Percentiles rank a stretch among this genome's conserved stretches.
Conservation (phyloP, 2,797 vertebrate species). For the Sciurus carolinensis region DNA sequence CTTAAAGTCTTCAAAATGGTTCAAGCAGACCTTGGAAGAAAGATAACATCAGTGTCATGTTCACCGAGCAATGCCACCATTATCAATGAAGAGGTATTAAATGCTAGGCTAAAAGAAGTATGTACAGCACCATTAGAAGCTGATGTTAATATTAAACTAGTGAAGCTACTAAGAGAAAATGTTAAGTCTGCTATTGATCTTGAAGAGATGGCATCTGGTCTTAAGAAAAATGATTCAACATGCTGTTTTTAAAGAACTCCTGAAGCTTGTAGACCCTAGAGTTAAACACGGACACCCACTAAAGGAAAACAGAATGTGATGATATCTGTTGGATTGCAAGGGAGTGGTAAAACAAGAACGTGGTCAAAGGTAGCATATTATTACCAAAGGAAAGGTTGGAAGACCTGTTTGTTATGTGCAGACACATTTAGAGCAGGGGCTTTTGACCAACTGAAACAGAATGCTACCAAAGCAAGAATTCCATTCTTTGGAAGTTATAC, state of each 20-base stretch:
- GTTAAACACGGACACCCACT: slow-evolving; percentile 99
- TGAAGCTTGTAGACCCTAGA: slow-evolving; percentile 99
- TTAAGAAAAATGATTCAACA: slow-evolving; percentile 99
- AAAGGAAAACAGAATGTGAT: slow-evolving; percentile 99
- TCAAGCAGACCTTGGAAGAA: slow-evolving; percentile 97
- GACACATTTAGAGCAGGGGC: slow-evolving; percentile 99
- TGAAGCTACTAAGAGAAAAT: slow-evolving; percentile 98
- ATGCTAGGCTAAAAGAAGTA: slow-evolving; percentile 99
- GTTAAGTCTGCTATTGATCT: slow-evolving; percentile 99
- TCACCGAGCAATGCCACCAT: slow-evolving; percentile 99
- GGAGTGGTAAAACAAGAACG: slow-evolving; percentile 98
- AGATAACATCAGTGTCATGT: slow-evolving; percentile 98
- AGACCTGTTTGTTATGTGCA: slow-evolving; percentile 98
- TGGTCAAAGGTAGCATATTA: slow-evolving; percentile 99
- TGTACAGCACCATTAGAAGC: slow-evolving; percentile 98
- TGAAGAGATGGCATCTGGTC: slow-evolving; percentile 99
- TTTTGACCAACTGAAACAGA: slow-evolving; percentile 99
- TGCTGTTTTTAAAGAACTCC: slow-evolving; percentile 98
- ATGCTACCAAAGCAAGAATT: slow-evolving; percentile 99
- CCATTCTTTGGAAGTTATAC: slow-evolving; percentile 99
- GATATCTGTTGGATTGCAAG: slow-evolving; percentile 99
- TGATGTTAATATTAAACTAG: slow-evolving; percentile 98
- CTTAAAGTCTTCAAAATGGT: slow-evolving; percentile 94
- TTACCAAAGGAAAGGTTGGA: slow-evolving; percentile 99
- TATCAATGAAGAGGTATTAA: slow-evolving; percentile 99